These are phyloP conservation scores for Pyrgus malvae DNA, from an alignment of 2,888 invertebrate species.

Conservation along the genomic window DNA sequence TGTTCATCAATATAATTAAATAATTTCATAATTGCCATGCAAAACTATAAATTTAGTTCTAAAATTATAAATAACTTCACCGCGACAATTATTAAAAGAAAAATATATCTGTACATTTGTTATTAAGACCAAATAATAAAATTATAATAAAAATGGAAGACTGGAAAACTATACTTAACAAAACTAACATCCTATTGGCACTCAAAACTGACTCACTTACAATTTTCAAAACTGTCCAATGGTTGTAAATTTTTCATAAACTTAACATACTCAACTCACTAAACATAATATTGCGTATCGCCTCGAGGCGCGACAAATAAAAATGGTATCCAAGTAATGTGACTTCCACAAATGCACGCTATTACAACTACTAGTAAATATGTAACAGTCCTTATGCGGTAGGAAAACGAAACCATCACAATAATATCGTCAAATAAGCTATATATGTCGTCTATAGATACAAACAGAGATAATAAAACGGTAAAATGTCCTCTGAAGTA, in stretches of 20 bases:
- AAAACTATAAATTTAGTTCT: no score
- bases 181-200: slow-evolving; percentile 15
- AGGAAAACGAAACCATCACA: slow-evolving; percentile 80
- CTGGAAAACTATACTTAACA: not conserved
- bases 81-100: no score
- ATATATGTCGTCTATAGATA: slow-evolving; percentile 72
- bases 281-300: slow-evolving; percentile 66
- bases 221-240: slow-evolving; percentile 74
- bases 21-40: not conserved
- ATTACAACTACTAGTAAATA: slow-evolving; percentile 69
- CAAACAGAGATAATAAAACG: slow-evolving; percentile 76
- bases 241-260: slow-evolving; percentile 57
- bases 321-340: slow-evolving; percentile 65
- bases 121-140: no score
- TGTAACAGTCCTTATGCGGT: slow-evolving; percentile 75
- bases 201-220: slow-evolving; percentile 47
- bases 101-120: no score
- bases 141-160: not conserved
- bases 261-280: slow-evolving; percentile 59
- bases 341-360: slow-evolving; percentile 70
- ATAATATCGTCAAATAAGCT: slow-evolving; percentile 77
- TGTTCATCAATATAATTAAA: not conserved
- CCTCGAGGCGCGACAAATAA: slow-evolving; percentile 61
- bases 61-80: no score
- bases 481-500: slow-evolving; percentile 55